Conservation (phyloP, 2,113 vertebrate genomes). For the Parus major region DNA sequence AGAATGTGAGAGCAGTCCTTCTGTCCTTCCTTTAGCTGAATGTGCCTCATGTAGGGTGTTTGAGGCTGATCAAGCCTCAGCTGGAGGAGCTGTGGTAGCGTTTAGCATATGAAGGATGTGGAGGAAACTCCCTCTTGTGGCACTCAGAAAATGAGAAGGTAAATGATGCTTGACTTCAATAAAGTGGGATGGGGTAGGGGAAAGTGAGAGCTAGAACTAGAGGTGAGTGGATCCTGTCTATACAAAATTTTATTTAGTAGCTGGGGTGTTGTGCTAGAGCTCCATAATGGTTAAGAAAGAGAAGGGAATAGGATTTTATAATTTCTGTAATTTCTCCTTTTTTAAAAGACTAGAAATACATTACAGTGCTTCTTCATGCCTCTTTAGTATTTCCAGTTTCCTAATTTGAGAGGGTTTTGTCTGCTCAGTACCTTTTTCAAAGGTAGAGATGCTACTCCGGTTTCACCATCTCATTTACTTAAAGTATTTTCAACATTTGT, state of each 20-base stretch:
- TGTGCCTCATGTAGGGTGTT: fast-evolving
- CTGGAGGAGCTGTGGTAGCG: fast-evolving
- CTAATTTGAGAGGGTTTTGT: neutral
- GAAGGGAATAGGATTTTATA: neutral
- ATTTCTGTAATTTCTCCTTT: neutral
- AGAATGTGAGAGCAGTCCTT: neutral
- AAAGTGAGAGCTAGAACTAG: neutral
- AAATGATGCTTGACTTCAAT: neutral
- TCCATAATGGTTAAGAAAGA: neutral
- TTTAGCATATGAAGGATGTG: neutral
- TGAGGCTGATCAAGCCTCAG: neutral
- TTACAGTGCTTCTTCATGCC: neutral
- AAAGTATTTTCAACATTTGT: neutral
- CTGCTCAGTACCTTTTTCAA: neutral
- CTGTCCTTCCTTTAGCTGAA: neutral
- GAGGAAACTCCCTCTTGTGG: neutral
- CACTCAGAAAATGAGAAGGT: neutral
- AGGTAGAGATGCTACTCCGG: neutral
- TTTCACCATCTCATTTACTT: neutral
- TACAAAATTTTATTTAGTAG: neutral
- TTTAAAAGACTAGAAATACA: neutral
- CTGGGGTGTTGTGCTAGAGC: neutral
- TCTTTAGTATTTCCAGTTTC: neutral
- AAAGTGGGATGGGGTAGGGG: neutral
- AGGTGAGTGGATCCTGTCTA: neutral